Evolutionary conservation across 1,140 invertebrate species (phyloP), one percentile per base, ranked within the genome.

Genomic region (Neuroterus valhalla): DNA sequence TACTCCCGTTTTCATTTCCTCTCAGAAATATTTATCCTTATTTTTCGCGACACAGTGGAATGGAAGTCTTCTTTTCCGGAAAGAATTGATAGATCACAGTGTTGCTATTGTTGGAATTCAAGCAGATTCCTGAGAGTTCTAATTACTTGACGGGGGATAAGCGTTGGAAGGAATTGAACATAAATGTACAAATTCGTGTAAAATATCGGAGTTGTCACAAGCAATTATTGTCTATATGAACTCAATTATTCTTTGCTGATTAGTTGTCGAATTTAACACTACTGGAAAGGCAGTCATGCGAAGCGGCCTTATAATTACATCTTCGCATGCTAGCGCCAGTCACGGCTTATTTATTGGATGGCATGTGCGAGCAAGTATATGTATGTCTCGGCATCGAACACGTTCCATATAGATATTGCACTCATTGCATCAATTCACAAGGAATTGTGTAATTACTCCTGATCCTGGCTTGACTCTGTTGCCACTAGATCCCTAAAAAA

Each of bases 171-270:
- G 0, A 11, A 26, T 26, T 21, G 23, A 1, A 52, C 23, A 52
- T 52, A 52, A 52, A 12, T 26, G 21, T 19, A 3, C 2, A 23
- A 52, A 52, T 52, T 52, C 21, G 50, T 52, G 12, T 52, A 52
- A 21, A 50, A 19, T 21, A 21, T 23, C 50, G 19, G 21, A 52
- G 19, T 3, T 52, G 50, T 52, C 50, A 52, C 10, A 17, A 26
- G 12, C 1, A 21, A 52, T 52, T 52, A 52, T 10, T 12, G 50
- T 52, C 50, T 52, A 26, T 52, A 23, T 23, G 23, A 52, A 11
- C 19, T 52, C 50, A 52, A 52, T 52, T 52, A 52, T 52, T 52
- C 50, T 52, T 52, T 21, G 19, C 50, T 21, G 50, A 52, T 52
- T 23, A 52, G 50, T 23, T 52, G 19, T 52, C 50, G 19, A 52